Evolutionary conservation across 2,888 invertebrate genomes (phyloP).

Genomic region (Megaustenia siamemsis): DNA sequence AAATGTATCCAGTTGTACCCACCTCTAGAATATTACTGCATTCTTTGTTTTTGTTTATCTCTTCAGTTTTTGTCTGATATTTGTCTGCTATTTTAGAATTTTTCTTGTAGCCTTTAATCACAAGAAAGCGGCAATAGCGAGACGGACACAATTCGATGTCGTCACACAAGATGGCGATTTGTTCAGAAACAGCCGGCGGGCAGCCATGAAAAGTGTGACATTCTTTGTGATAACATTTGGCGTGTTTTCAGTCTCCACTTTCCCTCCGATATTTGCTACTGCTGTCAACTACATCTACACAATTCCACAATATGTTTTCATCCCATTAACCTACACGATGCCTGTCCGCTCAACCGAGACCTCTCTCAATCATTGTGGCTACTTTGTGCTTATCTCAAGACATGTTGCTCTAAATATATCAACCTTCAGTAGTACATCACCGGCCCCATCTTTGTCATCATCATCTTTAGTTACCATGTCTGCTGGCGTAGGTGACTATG

Average conservation of each 20-base stretch:
- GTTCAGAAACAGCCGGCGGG: background rate
- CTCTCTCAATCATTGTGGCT: background rate
- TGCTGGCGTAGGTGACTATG: no score
- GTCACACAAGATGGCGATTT: background rate
- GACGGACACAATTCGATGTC: background rate
- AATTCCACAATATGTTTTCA: background rate
- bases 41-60: background rate
- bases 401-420: no score
- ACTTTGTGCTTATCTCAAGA: no score
- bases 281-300: background rate
- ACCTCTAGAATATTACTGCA: background rate
- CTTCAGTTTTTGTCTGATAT: background rate
- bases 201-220: slow-evolving; percentile 7
- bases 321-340: background rate
- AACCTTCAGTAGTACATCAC: no score
- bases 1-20: background rate
- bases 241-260: background rate
- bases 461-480: no score
- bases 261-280: background rate
- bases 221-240: background rate
- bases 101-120: background rate
- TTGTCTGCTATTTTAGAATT: slow-evolving; percentile 2
- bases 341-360: background rate
- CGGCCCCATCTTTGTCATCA: no score
- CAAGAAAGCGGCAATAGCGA: background rate